Percentiles rank a stretch among this genome's conserved stretches.
These are phyloP conservation scores for Phthorimaea operculella DNA, from an alignment of 1,140 invertebrate species.

Conservation along the genomic window DNA sequence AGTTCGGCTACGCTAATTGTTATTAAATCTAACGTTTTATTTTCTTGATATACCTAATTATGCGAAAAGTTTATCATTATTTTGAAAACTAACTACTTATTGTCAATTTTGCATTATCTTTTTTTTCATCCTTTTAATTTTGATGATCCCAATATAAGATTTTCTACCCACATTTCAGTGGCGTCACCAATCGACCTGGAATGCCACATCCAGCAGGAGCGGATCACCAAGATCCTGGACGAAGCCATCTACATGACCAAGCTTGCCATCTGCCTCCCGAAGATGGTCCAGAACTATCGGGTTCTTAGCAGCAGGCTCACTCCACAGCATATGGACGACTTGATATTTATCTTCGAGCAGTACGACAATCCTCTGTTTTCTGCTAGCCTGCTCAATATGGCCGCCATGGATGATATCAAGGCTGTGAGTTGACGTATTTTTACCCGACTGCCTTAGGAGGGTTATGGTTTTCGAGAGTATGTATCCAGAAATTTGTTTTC, in stretches of 20 bases:
- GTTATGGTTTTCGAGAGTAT: too few species aligned
- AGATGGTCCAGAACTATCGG: slow-evolving; percentile 47
- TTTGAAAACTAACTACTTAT: too few species aligned
- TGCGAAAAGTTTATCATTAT: too few species aligned
- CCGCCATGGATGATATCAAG: slow-evolving; percentile 53
- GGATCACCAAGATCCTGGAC: slow-evolving; percentile 58
- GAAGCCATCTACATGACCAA: slow-evolving; percentile 57
- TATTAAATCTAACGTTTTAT: too few species aligned
- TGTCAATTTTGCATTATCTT: too few species aligned
- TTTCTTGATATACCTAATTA: too few species aligned
- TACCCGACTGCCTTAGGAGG: too few species aligned
- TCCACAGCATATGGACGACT: slow-evolving; percentile 47
- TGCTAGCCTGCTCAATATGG: slow-evolving; percentile 44
- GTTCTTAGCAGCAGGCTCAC: slow-evolving; percentile 38
- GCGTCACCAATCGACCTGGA: slow-evolving; percentile 60
- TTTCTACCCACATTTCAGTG: slow-evolving; percentile 22
- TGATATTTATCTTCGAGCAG: slow-evolving; percentile 56
- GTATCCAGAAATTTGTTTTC: too few species aligned
- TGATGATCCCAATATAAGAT: too few species aligned
- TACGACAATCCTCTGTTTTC: slow-evolving; percentile 56
- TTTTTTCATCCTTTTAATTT: too few species aligned
- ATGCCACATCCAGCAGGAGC: slow-evolving; percentile 60
- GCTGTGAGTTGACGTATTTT: slow-evolving; percentile 27
- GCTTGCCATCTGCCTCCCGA: slow-evolving; percentile 46
- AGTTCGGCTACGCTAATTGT: too few species aligned